phyloP scores from a whole-genome alignment of 2,113 vertebrate genomes.

The Astatotilapia flaviijosephi region DNA sequence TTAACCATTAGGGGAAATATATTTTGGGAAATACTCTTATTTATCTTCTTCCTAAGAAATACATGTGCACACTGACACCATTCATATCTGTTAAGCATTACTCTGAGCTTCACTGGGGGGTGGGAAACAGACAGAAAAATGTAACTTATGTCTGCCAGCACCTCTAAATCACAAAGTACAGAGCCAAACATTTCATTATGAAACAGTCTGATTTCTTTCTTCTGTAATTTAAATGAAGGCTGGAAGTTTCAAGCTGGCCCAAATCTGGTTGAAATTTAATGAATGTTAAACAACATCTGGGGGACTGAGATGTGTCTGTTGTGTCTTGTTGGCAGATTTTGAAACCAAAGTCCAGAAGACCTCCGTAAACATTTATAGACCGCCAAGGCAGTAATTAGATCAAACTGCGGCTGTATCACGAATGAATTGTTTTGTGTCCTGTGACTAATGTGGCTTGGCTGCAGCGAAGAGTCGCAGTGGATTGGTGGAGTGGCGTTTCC shows the following conservation, averaged over 20 bases:
- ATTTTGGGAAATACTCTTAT: background rate
- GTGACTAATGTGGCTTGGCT: background rate
- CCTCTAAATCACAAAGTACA: background rate
- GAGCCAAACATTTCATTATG: background rate
- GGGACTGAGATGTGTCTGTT: background rate
- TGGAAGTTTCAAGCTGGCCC: background rate
- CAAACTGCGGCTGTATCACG: background rate
- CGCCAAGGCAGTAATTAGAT: background rate
- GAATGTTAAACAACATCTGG: background rate
- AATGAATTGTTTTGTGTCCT: background rate
- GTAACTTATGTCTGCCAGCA: background rate
- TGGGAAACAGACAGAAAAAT: background rate
- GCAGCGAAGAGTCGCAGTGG: background rate
- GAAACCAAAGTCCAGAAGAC: background rate
- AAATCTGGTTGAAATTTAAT: background rate
- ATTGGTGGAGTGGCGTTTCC: background rate
- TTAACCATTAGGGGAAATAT: background rate
- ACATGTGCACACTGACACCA: background rate
- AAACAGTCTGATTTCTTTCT: background rate
- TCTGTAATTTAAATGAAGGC: background rate
- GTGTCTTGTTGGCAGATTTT: fast-evolving
- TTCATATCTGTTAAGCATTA: background rate
- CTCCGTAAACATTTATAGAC: background rate
- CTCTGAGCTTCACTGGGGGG: background rate
- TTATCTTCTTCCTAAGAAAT: background rate